A percentile compares a stretch with the other conserved stretches of the same genome.
Evolutionary conservation across 1,140 invertebrate genomes (phyloP).

Genomic region (Lutraria rhynchaena): DNA sequence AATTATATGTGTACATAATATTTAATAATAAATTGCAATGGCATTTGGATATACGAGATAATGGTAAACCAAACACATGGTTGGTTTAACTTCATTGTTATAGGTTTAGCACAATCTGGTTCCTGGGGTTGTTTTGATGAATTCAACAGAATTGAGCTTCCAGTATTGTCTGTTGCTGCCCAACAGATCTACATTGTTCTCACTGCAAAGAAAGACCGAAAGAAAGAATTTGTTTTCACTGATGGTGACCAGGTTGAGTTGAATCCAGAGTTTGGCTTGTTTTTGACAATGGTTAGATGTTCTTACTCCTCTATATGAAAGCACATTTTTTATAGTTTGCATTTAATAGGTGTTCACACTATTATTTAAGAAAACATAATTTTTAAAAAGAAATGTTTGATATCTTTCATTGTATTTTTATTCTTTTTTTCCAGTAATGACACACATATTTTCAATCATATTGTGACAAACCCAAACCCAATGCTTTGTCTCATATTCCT

Average conservation of each 20-base stretch:
- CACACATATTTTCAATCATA: neutral
- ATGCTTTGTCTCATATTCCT: no score
- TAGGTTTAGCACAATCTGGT: slow-evolving; percentile 95
- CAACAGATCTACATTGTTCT: slow-evolving; percentile 97
- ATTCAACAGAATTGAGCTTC: slow-evolving; percentile 97
- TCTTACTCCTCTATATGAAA: no score
- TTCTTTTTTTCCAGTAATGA: neutral
- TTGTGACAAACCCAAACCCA: neutral
- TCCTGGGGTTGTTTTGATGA: slow-evolving; percentile 99
- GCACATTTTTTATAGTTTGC: no score
- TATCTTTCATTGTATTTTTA: neutral
- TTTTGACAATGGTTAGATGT: slow-evolving; percentile 94
- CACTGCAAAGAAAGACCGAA: slow-evolving; percentile 95
- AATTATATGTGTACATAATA: no score
- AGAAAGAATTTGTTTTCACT: slow-evolving; percentile 93
- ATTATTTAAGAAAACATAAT: no score
- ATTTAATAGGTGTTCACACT: no score
- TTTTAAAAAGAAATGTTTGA: no score
- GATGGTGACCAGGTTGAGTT: slow-evolving; percentile 96
- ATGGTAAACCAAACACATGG: no score
- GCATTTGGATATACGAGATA: no score
- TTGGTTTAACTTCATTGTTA: no score
- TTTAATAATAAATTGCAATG: no score
- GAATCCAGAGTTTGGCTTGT: slow-evolving; percentile 98
- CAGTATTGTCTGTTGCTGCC: slow-evolving; percentile 97